Evolutionary conservation across 2,888 invertebrate genomes (phyloP), one percentile per base, ranked within the genome.

Genomic region (Leptopilina drosophilae): DNA sequence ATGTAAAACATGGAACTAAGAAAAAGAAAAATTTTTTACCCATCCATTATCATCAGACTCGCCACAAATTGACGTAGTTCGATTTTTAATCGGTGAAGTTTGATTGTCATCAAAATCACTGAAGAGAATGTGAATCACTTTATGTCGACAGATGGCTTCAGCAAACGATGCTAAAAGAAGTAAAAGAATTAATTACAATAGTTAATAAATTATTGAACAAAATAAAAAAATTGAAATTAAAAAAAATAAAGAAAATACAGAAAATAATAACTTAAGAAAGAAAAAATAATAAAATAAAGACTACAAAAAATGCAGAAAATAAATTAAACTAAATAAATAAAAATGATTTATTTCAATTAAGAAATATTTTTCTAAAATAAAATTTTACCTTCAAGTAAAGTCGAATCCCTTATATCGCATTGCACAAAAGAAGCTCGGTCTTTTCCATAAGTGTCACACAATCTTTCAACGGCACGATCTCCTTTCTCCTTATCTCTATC

Each of bases 391-490:
- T 92, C 90, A 79, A 91, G 87, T 33, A 91, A 91, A 46, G 88
- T 89, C n/a, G 87, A 84, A 77, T 88, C 90, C 0, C 87, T 89
- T 15, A 90, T 84, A 80, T 91, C 90, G 81, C 91, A 92, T 0
- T 84, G 85, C 73, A 90, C 85, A 82, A 90, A 92, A 11, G 87
- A 81, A 0, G 90, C 90, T 26, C 89, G 88, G 49, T 88, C 88
- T 69, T 87, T 89, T 0, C 92, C 92, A 81, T 90, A 89, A 65
- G 88, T 87, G n/a, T 88, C 82, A 66, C 90, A 88, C 26, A 92
- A 87, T 76, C 86, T 90, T 11, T 86, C 84, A 0, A 85, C 90
- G 3, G 92, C 90, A 11, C 82, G 84, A 53, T 90, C 88, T 0
- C 91, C 92, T 26, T 82, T 81, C 6, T 83, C 84, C 4, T 82